Percentiles rank a stretch among this genome's conserved stretches.
phyloP scores from a whole-genome alignment of 1,140 invertebrate species.

The Bacillus rossius region DNA sequence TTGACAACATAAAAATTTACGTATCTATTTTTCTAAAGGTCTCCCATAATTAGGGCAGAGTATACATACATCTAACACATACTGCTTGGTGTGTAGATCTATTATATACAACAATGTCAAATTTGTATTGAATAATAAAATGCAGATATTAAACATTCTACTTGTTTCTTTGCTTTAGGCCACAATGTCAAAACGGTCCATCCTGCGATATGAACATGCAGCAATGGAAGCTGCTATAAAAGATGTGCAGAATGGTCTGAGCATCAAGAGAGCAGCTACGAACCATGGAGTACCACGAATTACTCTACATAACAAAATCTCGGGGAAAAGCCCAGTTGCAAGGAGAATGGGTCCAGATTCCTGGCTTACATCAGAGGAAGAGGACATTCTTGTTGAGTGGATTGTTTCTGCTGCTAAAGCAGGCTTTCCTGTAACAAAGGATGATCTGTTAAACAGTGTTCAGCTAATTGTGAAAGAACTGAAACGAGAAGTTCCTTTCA shows the following conservation, averaged over 20 bases:
- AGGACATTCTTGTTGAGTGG: constrained; percentile 28
- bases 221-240: neutral
- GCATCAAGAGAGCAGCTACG: neutral
- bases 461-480: constrained; percentile 6
- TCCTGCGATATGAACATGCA: neutral
- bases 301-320: neutral
- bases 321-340: neutral
- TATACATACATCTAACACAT: no score
- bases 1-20: no score
- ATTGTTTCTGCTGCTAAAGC: constrained; percentile 22
- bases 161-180: no score
- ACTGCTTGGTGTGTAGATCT: no score
- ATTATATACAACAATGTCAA: no score
- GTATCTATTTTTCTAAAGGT: no score
- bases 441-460: constrained; percentile 15
- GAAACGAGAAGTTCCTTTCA: constrained; percentile 13
- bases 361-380: constrained; percentile 14
- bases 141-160: no score
- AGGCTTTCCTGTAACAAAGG: neutral
- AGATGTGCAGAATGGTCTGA: neutral
- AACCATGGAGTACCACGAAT: constrained; percentile 1
- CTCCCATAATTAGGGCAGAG: no score
- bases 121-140: no score
- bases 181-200: neutral
- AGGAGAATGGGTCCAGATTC: no score